A percentile compares a stretch with the other conserved stretches of the same genome.
Conservation (phyloP, 2,797 vertebrate genomes). For the Falco biarmicus region DNA sequence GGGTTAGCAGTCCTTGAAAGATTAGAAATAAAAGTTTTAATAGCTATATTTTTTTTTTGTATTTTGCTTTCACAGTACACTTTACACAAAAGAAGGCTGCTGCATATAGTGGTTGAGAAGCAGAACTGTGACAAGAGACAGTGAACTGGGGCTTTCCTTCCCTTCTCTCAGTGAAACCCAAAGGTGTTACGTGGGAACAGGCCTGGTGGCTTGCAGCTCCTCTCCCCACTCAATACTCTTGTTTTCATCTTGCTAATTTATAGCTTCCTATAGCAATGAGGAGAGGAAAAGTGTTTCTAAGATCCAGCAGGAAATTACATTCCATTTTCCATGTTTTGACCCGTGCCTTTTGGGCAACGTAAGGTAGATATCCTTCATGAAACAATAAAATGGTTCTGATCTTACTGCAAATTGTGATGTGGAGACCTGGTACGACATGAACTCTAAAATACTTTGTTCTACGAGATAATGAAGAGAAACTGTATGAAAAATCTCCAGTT, state of each 20-base stretch:
- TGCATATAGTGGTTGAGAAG: background rate
- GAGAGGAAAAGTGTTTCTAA: background rate
- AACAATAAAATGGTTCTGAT: background rate
- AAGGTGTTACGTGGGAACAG: background rate
- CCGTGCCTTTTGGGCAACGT: fast-evolving
- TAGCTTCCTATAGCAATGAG: background rate
- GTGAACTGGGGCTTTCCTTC: background rate
- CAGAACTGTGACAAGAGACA: background rate
- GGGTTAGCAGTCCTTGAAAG: background rate
- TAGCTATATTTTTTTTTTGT: background rate
- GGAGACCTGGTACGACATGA: background rate
- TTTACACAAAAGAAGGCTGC: background rate
- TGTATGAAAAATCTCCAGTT: background rate
- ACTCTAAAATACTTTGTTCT: background rate
- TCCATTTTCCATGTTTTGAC: background rate
- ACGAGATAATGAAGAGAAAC: background rate
- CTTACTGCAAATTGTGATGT: background rate
- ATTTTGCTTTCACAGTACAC: background rate
- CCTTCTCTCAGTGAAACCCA: background rate
- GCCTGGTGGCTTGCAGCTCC: background rate
- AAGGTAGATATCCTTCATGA: background rate
- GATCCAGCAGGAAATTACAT: background rate
- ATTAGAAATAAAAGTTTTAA: background rate
- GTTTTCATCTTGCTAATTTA: background rate
- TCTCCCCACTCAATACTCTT: background rate